A percentile compares a stretch with the other conserved stretches of the same genome.
Conservation (phyloP, 2,888 invertebrate genomes). For the Napeogenes inachia region DNA sequence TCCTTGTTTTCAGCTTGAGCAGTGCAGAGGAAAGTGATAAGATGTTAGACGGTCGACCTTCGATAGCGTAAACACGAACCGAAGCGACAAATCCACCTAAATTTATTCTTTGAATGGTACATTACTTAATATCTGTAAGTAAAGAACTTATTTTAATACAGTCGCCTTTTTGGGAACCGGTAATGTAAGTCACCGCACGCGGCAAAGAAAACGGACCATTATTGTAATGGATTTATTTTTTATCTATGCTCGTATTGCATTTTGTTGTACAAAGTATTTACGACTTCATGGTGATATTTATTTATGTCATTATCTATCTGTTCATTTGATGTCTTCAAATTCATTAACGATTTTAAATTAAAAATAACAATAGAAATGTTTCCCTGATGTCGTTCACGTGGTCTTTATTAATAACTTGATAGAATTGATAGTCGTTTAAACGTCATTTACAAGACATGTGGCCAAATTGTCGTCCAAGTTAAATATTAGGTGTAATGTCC, state of each 20-base stretch:
- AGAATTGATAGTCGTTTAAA: constrained; percentile 28
- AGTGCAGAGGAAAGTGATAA: constrained; percentile 85
- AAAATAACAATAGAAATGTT: constrained; percentile 41
- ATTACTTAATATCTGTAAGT: constrained; percentile 40
- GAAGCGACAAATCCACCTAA: constrained; percentile 41
- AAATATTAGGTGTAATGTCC: constrained; percentile 37
- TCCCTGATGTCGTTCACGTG: constrained; percentile 31
- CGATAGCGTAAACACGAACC: constrained; percentile 72
- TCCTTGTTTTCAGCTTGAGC: constrained; percentile 73
- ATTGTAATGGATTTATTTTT: constrained; percentile 33
- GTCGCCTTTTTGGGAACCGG: constrained; percentile 23
- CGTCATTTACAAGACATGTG: constrained; percentile 54
- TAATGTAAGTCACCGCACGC: constrained; percentile 19
- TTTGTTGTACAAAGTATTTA: constrained; percentile 67
- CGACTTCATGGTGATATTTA: constrained; percentile 40
- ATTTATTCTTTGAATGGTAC: constrained; percentile 25
- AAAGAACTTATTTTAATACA: constrained; percentile 58
- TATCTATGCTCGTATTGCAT: constrained; percentile 60
- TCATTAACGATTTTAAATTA: constrained; percentile 10
- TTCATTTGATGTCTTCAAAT: constrained; percentile 25
- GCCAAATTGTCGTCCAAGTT: constrained; percentile 74
- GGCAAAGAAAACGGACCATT: constrained; percentile 21
- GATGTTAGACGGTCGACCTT: constrained; percentile 85
- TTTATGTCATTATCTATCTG: constrained; percentile 26
- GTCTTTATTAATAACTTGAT: constrained; percentile 22